Conservation (phyloP, 2,797 vertebrate genomes). For the Hoplostethus atlanticus region DNA sequence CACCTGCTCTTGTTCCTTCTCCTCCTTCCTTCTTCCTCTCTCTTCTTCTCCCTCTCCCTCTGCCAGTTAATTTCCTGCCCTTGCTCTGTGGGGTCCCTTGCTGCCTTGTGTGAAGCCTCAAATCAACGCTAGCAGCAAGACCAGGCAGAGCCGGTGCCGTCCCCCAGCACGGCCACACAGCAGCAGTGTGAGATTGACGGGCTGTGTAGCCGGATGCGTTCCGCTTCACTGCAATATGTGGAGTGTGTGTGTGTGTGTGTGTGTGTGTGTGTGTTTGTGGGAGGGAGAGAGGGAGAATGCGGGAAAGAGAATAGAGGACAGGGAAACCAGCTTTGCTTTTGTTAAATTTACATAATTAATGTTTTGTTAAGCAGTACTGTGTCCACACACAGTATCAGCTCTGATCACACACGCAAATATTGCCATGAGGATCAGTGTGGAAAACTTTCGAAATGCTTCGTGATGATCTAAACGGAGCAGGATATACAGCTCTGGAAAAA, state of each 20-base stretch:
- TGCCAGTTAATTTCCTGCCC: conserved; percentile 17
- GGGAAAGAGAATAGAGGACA: conserved; percentile 38
- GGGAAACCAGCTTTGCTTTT: conserved; percentile 65
- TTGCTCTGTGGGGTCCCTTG: conserved; percentile 29
- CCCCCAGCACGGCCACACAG: conserved; percentile 68
- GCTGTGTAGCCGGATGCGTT: conserved; percentile 67
- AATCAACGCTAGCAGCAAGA: conserved; percentile 69
- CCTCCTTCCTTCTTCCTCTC: neutral
- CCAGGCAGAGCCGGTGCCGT: conserved; percentile 51
- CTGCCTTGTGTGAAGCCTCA: conserved; percentile 54
- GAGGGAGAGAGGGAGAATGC: conserved; percentile 36
- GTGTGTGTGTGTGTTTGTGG: conserved; percentile 52
- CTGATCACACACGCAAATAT: conserved; percentile 76
- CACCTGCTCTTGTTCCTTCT: no score
- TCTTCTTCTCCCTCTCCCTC: conserved; percentile 2
- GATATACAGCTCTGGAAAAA: no score
- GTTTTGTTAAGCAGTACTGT: conserved; percentile 74
- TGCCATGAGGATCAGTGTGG: conserved; percentile 53
- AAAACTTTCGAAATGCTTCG: conserved; percentile 52
- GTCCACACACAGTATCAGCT: conserved; percentile 69
- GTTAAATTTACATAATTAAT: conserved; percentile 76
- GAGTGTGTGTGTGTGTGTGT: conserved; percentile 54
- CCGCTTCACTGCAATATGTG: conserved; percentile 56
- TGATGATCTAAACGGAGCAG: conserved; percentile 34
- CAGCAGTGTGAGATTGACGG: conserved; percentile 64